Evolutionary conservation across 1,140 invertebrate species (phyloP).

Genomic region (Euura saliciscinereae): DNA sequence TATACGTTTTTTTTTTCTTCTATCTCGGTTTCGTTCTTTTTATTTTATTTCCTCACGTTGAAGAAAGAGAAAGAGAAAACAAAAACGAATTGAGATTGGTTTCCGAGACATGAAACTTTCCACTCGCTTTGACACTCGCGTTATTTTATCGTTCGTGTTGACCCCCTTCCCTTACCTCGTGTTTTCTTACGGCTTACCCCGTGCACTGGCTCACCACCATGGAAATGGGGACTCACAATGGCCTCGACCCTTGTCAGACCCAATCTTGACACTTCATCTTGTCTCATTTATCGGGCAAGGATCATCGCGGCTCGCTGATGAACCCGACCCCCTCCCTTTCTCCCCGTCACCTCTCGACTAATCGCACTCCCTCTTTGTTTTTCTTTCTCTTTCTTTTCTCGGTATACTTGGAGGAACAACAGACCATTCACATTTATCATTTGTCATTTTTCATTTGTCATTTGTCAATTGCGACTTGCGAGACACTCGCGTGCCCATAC

Average conservation of each 20-base stretch:
- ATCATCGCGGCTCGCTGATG: conserved; percentile 6
- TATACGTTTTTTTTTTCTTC: not conserved
- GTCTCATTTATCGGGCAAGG: conserved; percentile 8
- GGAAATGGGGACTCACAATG: too few relatives aligned
- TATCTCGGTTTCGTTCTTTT: conserved; percentile 9
- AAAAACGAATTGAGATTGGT: too few relatives aligned
- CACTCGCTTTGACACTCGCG: too few relatives aligned
- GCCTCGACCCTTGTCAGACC: not conserved
- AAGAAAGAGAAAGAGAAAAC: too few relatives aligned
- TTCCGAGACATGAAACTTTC: too few relatives aligned
- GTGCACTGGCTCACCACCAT: not conserved
- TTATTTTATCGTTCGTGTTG: not conserved
- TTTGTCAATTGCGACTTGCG: too few relatives aligned
- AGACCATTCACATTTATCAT: too few relatives aligned
- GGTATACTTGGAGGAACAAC: not conserved
- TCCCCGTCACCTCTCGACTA: conserved; percentile 2
- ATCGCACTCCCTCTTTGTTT: not conserved
- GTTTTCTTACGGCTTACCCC: not conserved
- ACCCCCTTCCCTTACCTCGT: not conserved
- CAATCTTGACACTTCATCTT: conserved; percentile 8
- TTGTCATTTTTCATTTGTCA: too few relatives aligned
- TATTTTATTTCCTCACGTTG: not conserved
- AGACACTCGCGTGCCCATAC: too few relatives aligned
- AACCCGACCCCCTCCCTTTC: not conserved
- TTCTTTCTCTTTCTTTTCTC: conserved; percentile 2